These are phyloP conservation scores for Meghimatium bilineatum DNA, from an alignment of 2,888 invertebrate species.

Conservation along the genomic window DNA sequence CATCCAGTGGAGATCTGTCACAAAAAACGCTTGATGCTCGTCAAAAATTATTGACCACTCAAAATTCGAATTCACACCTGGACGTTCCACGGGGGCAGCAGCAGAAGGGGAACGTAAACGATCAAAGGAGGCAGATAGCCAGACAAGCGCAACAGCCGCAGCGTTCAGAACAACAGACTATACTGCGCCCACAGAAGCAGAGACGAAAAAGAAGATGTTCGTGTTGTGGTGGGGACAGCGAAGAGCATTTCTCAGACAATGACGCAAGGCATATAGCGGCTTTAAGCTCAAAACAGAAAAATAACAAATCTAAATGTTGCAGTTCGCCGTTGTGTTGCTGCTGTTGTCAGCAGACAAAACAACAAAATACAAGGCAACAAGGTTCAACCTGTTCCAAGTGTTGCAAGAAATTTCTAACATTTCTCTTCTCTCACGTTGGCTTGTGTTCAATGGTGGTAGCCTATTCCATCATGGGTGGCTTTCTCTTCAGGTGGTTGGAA, in stretches of 20 bases:
- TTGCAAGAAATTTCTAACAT: constrained; percentile 86
- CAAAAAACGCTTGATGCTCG: neutral
- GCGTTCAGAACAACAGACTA: neutral
- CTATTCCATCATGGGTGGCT: constrained; percentile 92
- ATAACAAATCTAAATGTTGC: neutral
- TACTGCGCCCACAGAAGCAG: neutral
- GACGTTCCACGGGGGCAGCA: neutral
- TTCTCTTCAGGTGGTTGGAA: constrained; percentile 90
- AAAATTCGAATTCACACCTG: constrained; percentile 5
- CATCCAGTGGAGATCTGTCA: neutral
- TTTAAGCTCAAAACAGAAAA: constrained; percentile 3
- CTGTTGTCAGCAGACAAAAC: constrained; percentile 9
- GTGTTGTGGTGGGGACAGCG: neutral
- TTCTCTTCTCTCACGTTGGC: constrained; percentile 97
- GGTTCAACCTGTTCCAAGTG: constrained; percentile 70
- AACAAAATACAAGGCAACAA: constrained; percentile 49
- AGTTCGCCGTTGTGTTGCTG: constrained; percentile 15
- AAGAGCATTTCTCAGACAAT: neutral
- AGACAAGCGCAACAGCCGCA: neutral
- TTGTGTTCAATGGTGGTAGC: constrained; percentile 93
- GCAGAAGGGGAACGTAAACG: neutral
- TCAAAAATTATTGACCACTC: constrained; percentile 3
- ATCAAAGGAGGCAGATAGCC: neutral
- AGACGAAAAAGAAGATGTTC: constrained; percentile 8
- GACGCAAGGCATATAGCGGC: constrained; percentile 46